Base-by-base conservation (phyloP, 30 jellyfish, hydroid and myxozoan genomes). In the Turritopsis rubra region DNA sequence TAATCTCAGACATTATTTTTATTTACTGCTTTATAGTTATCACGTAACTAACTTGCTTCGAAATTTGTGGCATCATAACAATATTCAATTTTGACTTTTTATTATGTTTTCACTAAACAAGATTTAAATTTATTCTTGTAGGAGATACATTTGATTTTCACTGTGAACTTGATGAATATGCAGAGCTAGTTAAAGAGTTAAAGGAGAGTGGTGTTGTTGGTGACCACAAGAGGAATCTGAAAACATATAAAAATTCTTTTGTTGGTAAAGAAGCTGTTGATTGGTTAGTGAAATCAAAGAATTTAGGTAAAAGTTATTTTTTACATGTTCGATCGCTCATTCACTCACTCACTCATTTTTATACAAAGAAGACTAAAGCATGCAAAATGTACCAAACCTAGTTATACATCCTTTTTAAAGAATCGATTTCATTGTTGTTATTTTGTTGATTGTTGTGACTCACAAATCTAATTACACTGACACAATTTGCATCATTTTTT, bases 131-230 rank as follows among this genome's bases (percentile, higher is more conserved):
- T n/a, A n/a, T 68, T 68, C 31, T 68, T 68, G n/a, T 0, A 68
- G 77, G 31, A 9, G 77, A 68, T 68, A 9, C 82, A 16, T 81
- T 85, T 81, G 97, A 89, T 8, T 89, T 89, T 72, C 84, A 88
- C 16, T 89, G 97, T 75, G 97, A 89, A 53, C 83, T 89, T 52
- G 97, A 89, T 41, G 97, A 89, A 72, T 89, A 89, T 85, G 94
- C 95, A 0, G 88, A 27, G 25, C 72, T 89, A 79, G 86, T 79
- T 29, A 89, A 89, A 30, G 91, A 85, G 65, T 65, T 89, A 4
- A 86, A 81, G 72, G 97, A 89, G 41, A 89, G 97, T 78, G 97
- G 97, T 1, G 75, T 89, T 21, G 86, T 89, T 30, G 77, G 83
- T 28, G 97, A 89, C 66, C 54, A 83, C 17, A 83, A 91, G 5